Conservation (phyloP, 2,113 vertebrate genomes). For the Aphyosemion australe region DNA sequence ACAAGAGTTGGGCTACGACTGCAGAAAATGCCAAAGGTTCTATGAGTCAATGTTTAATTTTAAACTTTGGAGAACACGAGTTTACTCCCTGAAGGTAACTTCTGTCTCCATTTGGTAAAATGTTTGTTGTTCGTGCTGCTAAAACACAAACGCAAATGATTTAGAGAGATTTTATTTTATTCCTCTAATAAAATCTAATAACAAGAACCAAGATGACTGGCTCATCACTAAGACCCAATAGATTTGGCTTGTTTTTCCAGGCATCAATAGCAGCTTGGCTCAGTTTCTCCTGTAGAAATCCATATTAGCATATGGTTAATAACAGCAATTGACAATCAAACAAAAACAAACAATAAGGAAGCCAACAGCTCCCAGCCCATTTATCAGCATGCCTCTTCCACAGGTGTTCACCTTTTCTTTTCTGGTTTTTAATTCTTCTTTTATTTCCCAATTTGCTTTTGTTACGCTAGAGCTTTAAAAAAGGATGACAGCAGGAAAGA, state of each 20-base stretch:
- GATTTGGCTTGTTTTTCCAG: constrained; percentile 5
- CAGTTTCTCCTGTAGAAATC: constrained; percentile 20
- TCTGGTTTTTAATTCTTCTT: constrained; percentile 5
- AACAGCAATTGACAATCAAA: constrained; percentile 26
- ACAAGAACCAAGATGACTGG: constrained; percentile 2
- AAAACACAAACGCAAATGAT: not conserved
- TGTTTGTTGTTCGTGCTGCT: not conserved
- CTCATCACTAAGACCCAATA: not conserved
- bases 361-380: constrained; percentile 3
- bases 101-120: not conserved
- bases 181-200: not conserved
- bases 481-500: not conserved
- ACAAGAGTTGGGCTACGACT: not conserved
- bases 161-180: not conserved
- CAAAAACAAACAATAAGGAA: constrained; percentile 26
- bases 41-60: not conserved
- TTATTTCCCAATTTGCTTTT: constrained; percentile 20
- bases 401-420: constrained; percentile 27
- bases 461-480: too few relatives aligned
- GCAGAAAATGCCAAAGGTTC: not conserved
- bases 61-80: not conserved
- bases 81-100: not conserved
- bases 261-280: constrained; percentile 19
- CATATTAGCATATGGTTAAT: constrained; percentile 32
- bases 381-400: constrained; percentile 6